phyloP scores from a whole-genome alignment of 2,113 vertebrate genomes.

The Esox niger region DNA sequence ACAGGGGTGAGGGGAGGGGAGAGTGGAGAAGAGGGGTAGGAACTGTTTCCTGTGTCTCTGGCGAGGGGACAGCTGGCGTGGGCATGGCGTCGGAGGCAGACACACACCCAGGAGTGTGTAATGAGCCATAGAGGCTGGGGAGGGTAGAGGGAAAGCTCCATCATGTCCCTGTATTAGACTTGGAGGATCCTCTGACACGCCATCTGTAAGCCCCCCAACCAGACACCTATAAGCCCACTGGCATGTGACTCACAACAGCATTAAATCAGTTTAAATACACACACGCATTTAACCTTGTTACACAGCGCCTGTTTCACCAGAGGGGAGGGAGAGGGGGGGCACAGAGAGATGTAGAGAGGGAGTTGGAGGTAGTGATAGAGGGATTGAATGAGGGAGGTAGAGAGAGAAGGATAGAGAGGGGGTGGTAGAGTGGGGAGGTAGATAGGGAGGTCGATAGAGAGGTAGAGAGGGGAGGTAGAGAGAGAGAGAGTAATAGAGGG shows the following conservation, averaged over 20 bases:
- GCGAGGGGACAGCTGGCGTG: slow-evolving; percentile 59
- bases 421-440: not conserved
- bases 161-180: slow-evolving; percentile 35
- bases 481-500: not conserved
- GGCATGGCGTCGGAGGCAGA: slow-evolving; percentile 37
- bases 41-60: slow-evolving; percentile 57
- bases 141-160: slow-evolving; percentile 2
- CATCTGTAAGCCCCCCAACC: slow-evolving; percentile 60
- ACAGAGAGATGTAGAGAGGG: not conserved
- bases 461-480: too few relatives aligned
- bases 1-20: not conserved
- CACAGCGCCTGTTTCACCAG: slow-evolving; percentile 3
- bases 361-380: not conserved
- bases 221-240: slow-evolving; percentile 41
- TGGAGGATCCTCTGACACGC: slow-evolving; percentile 42
- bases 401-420: not conserved
- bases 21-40: slow-evolving; percentile 29
- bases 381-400: not conserved
- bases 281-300: slow-evolving; percentile 37
- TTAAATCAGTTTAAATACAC: slow-evolving; percentile 56
- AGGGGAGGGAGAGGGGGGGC: not conserved
- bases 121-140: slow-evolving; percentile 52
- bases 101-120: slow-evolving; percentile 56
- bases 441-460: too few relatives aligned
- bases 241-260: slow-evolving; percentile 41